Percentiles rank a stretch among this genome's conserved stretches.
phyloP scores from a whole-genome alignment of 2,113 vertebrate genomes.

The Dromaius novaehollandiae region DNA sequence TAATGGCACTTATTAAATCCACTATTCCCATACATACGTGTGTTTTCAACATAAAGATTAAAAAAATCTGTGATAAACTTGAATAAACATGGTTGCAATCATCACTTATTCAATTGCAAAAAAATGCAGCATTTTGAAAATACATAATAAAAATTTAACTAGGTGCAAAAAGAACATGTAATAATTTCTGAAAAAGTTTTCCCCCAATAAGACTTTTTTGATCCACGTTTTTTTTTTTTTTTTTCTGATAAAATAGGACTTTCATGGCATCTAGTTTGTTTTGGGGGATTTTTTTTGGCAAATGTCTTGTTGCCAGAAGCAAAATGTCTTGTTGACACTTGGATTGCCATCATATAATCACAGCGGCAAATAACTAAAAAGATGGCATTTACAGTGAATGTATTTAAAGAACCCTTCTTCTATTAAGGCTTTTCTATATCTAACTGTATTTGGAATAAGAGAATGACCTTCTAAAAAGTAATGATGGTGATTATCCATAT shows the following conservation, averaged over 20 bases:
- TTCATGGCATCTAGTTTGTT: not conserved
- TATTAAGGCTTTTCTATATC: not conserved
- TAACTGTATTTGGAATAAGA: slow-evolving; percentile 11
- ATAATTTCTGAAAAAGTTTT: not conserved
- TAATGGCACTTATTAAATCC: not conserved
- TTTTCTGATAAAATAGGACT: not conserved
- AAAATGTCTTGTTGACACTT: not conserved
- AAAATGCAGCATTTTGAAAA: not conserved
- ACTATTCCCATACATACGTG: not conserved
- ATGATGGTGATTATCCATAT: slow-evolving; percentile 24
- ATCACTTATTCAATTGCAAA: not conserved
- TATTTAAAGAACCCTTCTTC: not conserved
- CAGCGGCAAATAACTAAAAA: not conserved
- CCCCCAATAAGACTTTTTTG: not conserved
- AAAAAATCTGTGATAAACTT: not conserved
- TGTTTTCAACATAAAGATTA: not conserved
- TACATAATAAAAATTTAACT: not conserved
- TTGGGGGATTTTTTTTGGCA: not conserved
- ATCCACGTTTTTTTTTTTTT: not conserved
- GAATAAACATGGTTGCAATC: not conserved
- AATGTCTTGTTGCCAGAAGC: not conserved
- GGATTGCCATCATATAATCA: not conserved
- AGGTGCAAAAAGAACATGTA: not conserved
- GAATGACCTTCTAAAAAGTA: slow-evolving; percentile 56
- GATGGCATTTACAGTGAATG: not conserved